Percentiles rank a stretch among this genome's conserved stretches.
Evolutionary conservation across 1,140 invertebrate species (phyloP).

Genomic region (Diabrotica virgifera): DNA sequence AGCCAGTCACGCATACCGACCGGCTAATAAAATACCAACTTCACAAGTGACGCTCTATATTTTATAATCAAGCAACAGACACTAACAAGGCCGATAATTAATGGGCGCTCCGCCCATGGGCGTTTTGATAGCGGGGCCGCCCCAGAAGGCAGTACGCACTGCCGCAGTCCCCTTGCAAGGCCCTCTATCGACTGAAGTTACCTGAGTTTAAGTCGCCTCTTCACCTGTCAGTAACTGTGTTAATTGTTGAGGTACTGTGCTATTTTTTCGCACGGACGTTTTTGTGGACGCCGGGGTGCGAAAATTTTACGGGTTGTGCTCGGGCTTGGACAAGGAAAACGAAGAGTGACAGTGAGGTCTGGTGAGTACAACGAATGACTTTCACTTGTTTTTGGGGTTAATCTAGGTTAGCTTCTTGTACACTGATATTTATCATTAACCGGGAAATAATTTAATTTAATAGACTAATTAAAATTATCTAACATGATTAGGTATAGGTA

Average conservation of each 20-base stretch:
- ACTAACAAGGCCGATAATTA: background rate
- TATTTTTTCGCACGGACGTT: background rate
- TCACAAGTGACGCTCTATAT: background rate
- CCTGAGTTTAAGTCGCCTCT: background rate
- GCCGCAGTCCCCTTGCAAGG: background rate
- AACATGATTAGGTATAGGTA: no score
- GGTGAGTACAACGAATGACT: background rate
- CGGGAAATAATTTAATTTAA: no score
- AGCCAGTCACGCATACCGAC: background rate
- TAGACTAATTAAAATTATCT: no score
- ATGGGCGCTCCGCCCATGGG: background rate
- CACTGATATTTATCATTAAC: no score
- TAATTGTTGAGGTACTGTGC: background rate
- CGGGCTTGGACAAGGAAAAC: background rate
- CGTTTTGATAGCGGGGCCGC: background rate
- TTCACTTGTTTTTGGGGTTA: no score
- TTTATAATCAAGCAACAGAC: background rate
- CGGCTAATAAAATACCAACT: constrained; percentile 2
- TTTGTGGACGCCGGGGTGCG: background rate
- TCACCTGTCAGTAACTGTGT: background rate
- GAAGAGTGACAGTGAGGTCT: background rate
- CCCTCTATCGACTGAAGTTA: background rate
- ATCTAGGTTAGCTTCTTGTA: no score
- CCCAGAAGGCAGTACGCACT: background rate
- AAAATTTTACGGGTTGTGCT: background rate